phyloP scores from a whole-genome alignment of 2,888 invertebrate species.

The Lasioglossum vierecki region DNA sequence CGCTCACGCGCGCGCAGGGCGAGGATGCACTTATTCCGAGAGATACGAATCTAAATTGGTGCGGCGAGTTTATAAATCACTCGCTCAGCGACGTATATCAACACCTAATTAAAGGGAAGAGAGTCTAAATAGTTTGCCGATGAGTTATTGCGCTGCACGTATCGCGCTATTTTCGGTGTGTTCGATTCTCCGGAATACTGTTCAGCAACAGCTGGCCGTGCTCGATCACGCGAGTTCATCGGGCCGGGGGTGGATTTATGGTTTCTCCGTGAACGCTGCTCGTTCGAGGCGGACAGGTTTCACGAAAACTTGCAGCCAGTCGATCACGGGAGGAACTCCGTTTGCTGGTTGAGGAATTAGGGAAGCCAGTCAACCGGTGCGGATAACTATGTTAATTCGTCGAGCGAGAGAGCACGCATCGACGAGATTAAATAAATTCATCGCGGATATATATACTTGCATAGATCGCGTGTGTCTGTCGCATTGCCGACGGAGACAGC shows the following conservation, averaged over 20 bases:
- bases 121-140: constrained; percentile 22
- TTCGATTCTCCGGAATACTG: constrained; percentile 26
- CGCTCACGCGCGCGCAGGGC: background rate
- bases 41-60: constrained; percentile 7
- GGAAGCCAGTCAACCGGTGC: background rate
- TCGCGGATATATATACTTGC: background rate
- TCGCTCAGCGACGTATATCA: constrained; percentile 36
- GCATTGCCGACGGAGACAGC: background rate
- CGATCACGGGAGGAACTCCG: background rate
- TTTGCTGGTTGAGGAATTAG: background rate
- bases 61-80: constrained; percentile 25
- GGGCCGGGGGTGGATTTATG: constrained; percentile 32
- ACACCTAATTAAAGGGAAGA: constrained; percentile 46
- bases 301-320: constrained; percentile 7
- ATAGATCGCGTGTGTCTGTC: background rate
- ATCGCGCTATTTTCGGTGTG: constrained; percentile 30
- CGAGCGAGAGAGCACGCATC: background rate
- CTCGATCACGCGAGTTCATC: constrained; percentile 35
- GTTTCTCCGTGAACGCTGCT: background rate
- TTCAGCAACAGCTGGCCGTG: constrained; percentile 27
- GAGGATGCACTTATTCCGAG: background rate
- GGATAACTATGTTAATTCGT: constrained; percentile 2
- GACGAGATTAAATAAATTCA: constrained; percentile 1
- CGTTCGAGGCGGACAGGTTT: background rate
- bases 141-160: constrained; percentile 35